Conservation (phyloP, 2,797 vertebrate genomes). For the Chelidonichthys spinosus region DNA sequence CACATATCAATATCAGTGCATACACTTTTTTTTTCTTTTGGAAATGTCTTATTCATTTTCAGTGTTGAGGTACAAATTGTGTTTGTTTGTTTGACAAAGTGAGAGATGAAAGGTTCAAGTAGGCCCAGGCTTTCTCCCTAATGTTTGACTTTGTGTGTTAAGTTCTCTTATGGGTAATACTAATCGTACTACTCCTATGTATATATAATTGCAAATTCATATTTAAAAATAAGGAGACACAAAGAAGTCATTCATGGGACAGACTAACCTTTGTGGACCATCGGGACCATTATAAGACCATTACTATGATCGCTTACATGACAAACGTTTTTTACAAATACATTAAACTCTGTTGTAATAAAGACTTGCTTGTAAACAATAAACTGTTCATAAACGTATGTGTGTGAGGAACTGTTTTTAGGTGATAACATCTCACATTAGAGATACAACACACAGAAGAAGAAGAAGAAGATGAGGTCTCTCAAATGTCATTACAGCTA, state of each 20-base stretch:
- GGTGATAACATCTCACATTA: slow-evolving; percentile 5
- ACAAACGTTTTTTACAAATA: slow-evolving; percentile 32
- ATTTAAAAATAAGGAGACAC: slow-evolving; percentile 50
- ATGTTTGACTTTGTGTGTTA: slow-evolving; percentile 18
- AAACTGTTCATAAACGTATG: slow-evolving; percentile 35
- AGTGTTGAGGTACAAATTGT: neutral
- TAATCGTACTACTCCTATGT: slow-evolving; percentile 26
- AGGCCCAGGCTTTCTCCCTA: neutral
- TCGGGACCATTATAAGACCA: neutral
- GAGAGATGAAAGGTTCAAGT: slow-evolving; percentile 4
- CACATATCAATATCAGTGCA: neutral
- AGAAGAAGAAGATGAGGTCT: slow-evolving; percentile 15
- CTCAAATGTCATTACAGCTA: slow-evolving; percentile 15
- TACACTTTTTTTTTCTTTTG: neutral
- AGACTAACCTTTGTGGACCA: neutral
- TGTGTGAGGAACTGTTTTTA: slow-evolving; percentile 1
- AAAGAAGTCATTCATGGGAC: neutral
- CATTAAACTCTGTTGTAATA: slow-evolving; percentile 8
- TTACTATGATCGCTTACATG: slow-evolving; percentile 4
- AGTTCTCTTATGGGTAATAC: slow-evolving; percentile 46
- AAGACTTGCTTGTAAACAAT: slow-evolving; percentile 50
- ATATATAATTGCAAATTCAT: slow-evolving; percentile 31
- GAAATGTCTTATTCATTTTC: slow-evolving; percentile 10
- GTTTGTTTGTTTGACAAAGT: slow-evolving; percentile 4
- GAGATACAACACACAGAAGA: neutral